These are phyloP conservation scores for Laupala kohalensis DNA, from an alignment of 1,140 invertebrate genomes.

Conservation along the genomic window DNA sequence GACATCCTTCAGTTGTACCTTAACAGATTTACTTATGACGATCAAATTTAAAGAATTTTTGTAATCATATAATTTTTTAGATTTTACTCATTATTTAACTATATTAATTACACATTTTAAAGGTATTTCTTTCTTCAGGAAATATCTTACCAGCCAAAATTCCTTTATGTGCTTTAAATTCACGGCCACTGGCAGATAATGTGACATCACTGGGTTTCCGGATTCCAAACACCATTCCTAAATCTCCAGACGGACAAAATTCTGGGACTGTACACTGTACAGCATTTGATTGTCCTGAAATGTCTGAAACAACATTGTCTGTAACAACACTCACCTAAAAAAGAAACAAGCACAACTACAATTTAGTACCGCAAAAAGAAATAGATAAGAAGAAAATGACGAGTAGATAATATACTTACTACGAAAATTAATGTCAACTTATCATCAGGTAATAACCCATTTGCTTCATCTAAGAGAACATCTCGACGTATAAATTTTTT, in stretches of 20 bases:
- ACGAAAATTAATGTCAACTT: slow-evolving; percentile 99
- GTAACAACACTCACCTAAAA: slow-evolving; percentile 80
- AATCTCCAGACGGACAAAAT: slow-evolving; percentile 84
- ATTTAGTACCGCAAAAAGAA: background rate
- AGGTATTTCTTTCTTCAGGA: background rate
- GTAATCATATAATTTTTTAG: slow-evolving; percentile 1
- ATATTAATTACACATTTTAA: background rate
- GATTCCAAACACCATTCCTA: slow-evolving; percentile 86
- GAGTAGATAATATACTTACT: slow-evolving; percentile 37
- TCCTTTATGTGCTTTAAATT: slow-evolving; percentile 95
- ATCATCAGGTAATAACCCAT: slow-evolving; percentile 93
- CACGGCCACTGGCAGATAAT: slow-evolving; percentile 75
- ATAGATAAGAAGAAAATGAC: background rate
- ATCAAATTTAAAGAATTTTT: background rate
- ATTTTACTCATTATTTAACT: too few relatives aligned
- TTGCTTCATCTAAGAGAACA: slow-evolving; percentile 94
- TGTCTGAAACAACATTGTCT: slow-evolving; percentile 95
- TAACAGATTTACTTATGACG: background rate
- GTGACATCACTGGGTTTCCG: slow-evolving; percentile 95
- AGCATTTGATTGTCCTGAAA: slow-evolving; percentile 86
- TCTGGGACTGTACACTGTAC: slow-evolving; percentile 96
- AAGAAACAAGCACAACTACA: background rate
- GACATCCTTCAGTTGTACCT: too few relatives aligned
- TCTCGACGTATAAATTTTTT: slow-evolving; percentile 98
- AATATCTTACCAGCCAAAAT: slow-evolving; percentile 72